Evolutionary conservation across 2,797 vertebrate genomes (phyloP).

Genomic region (Brachyalestes nurse): DNA sequence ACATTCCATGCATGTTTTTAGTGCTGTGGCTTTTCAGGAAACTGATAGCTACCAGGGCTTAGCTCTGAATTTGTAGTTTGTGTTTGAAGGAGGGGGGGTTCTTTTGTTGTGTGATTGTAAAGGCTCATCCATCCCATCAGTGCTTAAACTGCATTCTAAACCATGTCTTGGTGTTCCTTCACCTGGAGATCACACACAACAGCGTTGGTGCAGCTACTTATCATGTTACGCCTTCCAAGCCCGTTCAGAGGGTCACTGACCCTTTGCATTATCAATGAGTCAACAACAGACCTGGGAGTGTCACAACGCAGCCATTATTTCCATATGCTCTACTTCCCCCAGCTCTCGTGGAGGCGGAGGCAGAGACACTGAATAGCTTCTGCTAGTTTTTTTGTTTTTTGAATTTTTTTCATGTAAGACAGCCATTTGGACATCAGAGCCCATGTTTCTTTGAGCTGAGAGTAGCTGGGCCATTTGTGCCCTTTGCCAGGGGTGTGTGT

Average conservation of each 20-base stretch:
- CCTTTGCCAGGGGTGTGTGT: constrained; percentile 34
- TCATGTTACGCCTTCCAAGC: constrained; percentile 37
- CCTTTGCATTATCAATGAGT: constrained; percentile 39
- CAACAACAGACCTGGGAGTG: constrained; percentile 8
- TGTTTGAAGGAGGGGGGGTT: constrained; percentile 28
- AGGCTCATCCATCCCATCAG: constrained; percentile 49
- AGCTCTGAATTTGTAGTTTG: constrained; percentile 34
- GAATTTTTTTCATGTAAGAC: constrained; percentile 33
- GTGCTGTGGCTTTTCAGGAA: not conserved
- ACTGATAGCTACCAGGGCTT: constrained; percentile 1
- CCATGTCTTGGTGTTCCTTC: constrained; percentile 42
- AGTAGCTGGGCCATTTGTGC: constrained; percentile 49
- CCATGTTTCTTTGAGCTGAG: constrained; percentile 44
- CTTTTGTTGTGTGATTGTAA: constrained; percentile 53
- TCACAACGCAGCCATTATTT: constrained; percentile 11
- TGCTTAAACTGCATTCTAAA: constrained; percentile 46
- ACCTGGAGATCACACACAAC: constrained; percentile 48
- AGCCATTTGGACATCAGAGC: constrained; percentile 47
- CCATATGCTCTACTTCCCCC: not conserved
- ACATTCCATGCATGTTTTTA: constrained; percentile 3
- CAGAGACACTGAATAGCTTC: not conserved
- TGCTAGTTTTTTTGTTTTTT: not conserved
- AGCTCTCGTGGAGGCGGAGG: not conserved
- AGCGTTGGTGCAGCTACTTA: constrained; percentile 17
- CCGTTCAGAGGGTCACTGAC: constrained; percentile 31